Conservation (phyloP, 2,888 invertebrate genomes). For the Eristalis arbustorum region DNA sequence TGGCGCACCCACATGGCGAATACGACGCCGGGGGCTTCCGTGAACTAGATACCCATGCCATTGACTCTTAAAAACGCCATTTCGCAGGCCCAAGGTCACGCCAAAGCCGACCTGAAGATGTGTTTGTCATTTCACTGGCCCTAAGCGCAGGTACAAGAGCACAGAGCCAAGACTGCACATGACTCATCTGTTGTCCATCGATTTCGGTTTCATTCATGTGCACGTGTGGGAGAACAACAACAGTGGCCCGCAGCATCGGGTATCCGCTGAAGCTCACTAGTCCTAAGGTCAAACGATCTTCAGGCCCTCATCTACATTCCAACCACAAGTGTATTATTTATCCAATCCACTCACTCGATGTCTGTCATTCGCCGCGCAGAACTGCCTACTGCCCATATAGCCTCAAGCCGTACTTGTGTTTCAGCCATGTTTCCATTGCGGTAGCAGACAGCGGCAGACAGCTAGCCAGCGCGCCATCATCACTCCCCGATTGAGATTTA, state of each 20-base stretch:
- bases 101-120: background rate
- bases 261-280: background rate
- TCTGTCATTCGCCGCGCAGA: constrained; percentile 12
- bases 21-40: background rate
- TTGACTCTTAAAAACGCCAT: background rate
- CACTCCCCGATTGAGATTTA: constrained; percentile 28
- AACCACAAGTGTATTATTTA: constrained; percentile 5
- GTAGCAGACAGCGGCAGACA: constrained; percentile 7
- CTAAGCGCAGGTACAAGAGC: background rate
- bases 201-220: background rate
- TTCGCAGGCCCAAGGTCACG: background rate
- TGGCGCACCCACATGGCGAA: background rate
- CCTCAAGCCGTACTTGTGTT: background rate
- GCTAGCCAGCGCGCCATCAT: background rate
- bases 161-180: background rate
- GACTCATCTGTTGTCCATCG: background rate
- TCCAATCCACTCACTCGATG: constrained; percentile 16
- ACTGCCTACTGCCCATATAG: background rate
- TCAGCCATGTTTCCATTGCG: background rate
- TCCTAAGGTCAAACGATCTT: constrained; percentile 34
- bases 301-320: constrained; percentile 1
- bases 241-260: background rate
- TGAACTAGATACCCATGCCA: background rate
- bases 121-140: background rate
- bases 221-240: background rate